Evolutionary conservation across 2,113 vertebrate species (phyloP).

Genomic region (Haemorhous mexicanus): DNA sequence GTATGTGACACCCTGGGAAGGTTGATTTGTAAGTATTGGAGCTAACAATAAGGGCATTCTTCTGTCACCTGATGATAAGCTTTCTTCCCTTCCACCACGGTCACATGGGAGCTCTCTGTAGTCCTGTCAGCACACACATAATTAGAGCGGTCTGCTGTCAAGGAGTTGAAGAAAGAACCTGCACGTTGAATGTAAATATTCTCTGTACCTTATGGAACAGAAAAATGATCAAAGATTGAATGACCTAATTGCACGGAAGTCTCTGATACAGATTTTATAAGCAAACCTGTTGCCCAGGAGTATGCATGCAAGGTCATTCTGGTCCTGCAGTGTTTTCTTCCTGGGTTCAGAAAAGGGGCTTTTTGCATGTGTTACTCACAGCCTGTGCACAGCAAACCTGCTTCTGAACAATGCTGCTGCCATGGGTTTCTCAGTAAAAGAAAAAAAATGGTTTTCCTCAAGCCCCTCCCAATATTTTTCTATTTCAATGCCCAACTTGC

Average conservation of each 20-base stretch:
- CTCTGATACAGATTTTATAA: not conserved
- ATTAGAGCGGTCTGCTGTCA: slow-evolving; percentile 33
- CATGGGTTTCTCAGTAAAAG: not conserved
- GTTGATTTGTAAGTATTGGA: slow-evolving; percentile 18
- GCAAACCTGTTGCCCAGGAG: not conserved
- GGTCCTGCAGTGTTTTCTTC: not conserved
- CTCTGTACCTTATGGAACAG: slow-evolving; percentile 23
- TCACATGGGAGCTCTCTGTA: slow-evolving; percentile 30
- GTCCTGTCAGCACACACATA: slow-evolving; percentile 43
- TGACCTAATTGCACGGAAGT: slow-evolving; percentile 46
- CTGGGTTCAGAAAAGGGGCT: not conserved
- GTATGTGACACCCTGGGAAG: not conserved
- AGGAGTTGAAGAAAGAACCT: slow-evolving; percentile 35
- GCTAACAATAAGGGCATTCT: slow-evolving; percentile 36
- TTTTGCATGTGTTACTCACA: not conserved
- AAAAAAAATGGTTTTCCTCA: not conserved
- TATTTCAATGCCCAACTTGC: not conserved
- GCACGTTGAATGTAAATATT: slow-evolving; percentile 5
- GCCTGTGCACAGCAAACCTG: accelerated
- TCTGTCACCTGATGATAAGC: slow-evolving; percentile 31
- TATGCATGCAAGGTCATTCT: not conserved
- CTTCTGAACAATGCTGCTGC: not conserved
- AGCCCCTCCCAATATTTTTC: not conserved
- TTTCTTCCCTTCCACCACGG: not conserved
- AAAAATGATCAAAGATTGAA: slow-evolving; percentile 36